Evolutionary conservation across 2,888 invertebrate species (phyloP), one percentile per base, ranked within the genome.

Genomic region (Dendrolimus houi): DNA sequence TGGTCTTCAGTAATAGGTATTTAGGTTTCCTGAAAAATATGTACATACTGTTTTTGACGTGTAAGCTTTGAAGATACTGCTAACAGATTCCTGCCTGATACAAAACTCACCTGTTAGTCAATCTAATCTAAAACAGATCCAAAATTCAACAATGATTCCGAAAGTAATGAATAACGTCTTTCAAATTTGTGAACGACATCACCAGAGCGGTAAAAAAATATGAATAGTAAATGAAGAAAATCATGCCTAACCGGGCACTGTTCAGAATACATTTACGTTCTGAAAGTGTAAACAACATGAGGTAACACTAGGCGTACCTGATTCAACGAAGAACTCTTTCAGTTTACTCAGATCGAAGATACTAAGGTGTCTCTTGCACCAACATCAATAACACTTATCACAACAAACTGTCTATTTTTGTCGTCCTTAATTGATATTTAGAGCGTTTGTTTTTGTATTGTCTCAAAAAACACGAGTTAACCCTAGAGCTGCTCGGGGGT

Each of bases 401-500:
- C 81, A 68, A 65, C 63, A 59, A 53, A 62, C 64, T 68, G 64
- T 70, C 68, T 63, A 65, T 68, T 63, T 65, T 68, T 75, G 72
- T 66, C 69, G 75, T 77, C 73, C 75, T 55, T 70, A 61, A 71
- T 64, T 71, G 67, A 64, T 69, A 72, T 72, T 66, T 71, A 61
- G 65, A 79, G 68, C 76, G 77, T 77, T 85, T 86, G 86, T 87
- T 88, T 79, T 83, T 81, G 69, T 83, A 66, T 64, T 65, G 69
- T 47, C 62, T 63, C 65, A 64, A 60, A 62, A 64, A 67, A 74
- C 77, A 73, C 87, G 79, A 76, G 81, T 70, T 67, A 66, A 67
- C 82, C 82, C 81, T 79, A 62, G 76, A 73, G 74, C 75, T 62
- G 79, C 82, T 82, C 77, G 71, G 83, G 89, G 87, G 87, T 88